Evolutionary conservation across 1,140 invertebrate species (phyloP).

Genomic region (Diorhabda carinulata): DNA sequence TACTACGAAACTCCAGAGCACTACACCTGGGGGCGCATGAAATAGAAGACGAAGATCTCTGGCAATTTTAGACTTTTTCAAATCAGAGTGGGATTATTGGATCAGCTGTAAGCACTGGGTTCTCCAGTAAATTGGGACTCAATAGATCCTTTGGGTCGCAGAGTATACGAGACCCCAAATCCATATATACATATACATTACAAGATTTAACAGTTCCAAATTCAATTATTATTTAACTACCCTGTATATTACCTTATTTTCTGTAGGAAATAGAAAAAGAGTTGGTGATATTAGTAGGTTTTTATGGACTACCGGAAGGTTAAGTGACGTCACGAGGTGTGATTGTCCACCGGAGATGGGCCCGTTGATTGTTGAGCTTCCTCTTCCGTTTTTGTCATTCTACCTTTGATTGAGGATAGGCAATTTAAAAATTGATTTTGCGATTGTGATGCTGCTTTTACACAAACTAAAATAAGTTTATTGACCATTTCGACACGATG

Average conservation of each 20-base stretch:
- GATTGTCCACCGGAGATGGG: constrained; percentile 39
- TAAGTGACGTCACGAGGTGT: constrained; percentile 35
- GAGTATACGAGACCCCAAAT: too few species aligned
- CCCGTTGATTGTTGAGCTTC: constrained; percentile 36
- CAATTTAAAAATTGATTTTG: neutral
- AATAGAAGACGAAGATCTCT: too few species aligned
- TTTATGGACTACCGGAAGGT: constrained; percentile 28
- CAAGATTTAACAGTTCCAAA: too few species aligned
- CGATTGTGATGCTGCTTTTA: neutral
- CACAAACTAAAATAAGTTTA: neutral
- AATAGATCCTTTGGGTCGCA: too few species aligned
- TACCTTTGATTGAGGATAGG: constrained; percentile 11
- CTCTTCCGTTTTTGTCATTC: constrained; percentile 34
- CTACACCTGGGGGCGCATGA: too few species aligned
- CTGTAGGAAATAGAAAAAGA: neutral
- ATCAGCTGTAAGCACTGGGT: too few species aligned
- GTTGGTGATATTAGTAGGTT: neutral
- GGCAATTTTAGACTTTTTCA: too few species aligned
- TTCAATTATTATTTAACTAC: neutral
- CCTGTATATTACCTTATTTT: neutral
- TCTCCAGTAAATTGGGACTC: too few species aligned
- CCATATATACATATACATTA: too few species aligned
- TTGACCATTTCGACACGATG: neutral
- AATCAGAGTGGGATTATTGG: too few species aligned
- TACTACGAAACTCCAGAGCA: too few species aligned